Percentiles rank a stretch among this genome's conserved stretches.
phyloP scores from a whole-genome alignment of 2,888 invertebrate species.

The Imbricaverruca yamaguchii region DNA sequence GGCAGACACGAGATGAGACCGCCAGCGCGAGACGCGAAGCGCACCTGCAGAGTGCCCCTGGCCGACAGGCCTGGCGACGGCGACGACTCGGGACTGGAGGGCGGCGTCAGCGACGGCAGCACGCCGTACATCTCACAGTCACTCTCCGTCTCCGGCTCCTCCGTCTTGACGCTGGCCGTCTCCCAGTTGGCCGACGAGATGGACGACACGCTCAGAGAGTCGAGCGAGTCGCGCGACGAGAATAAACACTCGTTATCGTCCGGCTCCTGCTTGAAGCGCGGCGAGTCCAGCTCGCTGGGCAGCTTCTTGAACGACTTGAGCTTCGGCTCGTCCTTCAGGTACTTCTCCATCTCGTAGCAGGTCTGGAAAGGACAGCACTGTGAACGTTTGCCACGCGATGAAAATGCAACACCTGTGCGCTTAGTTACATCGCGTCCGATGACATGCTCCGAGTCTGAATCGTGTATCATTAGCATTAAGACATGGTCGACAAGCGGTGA shows the following conservation, averaged over 20 bases:
- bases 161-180: conserved; percentile 16
- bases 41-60: conserved; percentile 4
- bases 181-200: conserved; percentile 20
- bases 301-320: conserved; percentile 30
- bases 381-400: background rate
- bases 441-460: too few species aligned
- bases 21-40: conserved; percentile 30
- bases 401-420: background rate
- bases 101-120: conserved; percentile 53
- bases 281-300: conserved; percentile 30
- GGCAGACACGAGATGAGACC: conserved; percentile 30
- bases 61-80: conserved; percentile 28
- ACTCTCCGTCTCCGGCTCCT: too few species aligned
- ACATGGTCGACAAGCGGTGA: too few species aligned
- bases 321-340: conserved; percentile 75
- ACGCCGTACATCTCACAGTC: background rate
- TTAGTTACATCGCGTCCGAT: too few species aligned
- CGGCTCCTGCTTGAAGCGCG: conserved; percentile 28
- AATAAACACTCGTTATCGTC: conserved; percentile 2
- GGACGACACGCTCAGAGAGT: conserved; percentile 15
- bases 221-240: conserved; percentile 22
- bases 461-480: too few species aligned
- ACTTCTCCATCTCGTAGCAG: conserved; percentile 94
- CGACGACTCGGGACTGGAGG: conserved; percentile 61
- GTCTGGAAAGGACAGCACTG: conserved; percentile 59